Evolutionary conservation across 2,888 invertebrate genomes (phyloP).

Genomic region (Eupithecia inturbata): DNA sequence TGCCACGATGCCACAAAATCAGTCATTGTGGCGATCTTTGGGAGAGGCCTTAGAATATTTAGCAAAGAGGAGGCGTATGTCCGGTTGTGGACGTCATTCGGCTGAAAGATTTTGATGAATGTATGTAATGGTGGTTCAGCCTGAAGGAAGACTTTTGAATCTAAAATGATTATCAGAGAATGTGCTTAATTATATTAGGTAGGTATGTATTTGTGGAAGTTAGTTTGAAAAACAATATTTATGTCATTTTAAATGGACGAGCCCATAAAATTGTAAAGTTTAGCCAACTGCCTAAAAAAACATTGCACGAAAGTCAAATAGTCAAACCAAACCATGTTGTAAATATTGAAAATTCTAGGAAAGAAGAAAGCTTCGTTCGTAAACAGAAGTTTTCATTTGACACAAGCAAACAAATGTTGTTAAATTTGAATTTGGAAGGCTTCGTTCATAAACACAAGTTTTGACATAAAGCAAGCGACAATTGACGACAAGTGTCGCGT

Average conservation of each 20-base stretch:
- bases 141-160: background rate
- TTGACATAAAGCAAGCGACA: conserved; percentile 49
- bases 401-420: conserved; percentile 18
- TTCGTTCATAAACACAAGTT: conserved; percentile 28
- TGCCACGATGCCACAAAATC: background rate
- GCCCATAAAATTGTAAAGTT: background rate
- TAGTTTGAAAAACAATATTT: no score
- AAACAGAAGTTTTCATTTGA: background rate
- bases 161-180: background rate
- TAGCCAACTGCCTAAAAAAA: background rate
- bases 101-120: no score
- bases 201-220: no score
- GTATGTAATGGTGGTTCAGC: no score
- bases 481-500: conserved; percentile 66
- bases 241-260: no score
- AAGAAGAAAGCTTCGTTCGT: background rate
- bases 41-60: no score
- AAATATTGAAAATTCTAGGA: background rate
- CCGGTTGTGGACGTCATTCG: no score
- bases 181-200: background rate
- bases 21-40: background rate
- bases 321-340: background rate
- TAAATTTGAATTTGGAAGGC: conserved; percentile 31
- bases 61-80: no score
- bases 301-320: background rate